Conservation (phyloP, 2,113 vertebrate species). For the Arvicanthis niloticus region DNA sequence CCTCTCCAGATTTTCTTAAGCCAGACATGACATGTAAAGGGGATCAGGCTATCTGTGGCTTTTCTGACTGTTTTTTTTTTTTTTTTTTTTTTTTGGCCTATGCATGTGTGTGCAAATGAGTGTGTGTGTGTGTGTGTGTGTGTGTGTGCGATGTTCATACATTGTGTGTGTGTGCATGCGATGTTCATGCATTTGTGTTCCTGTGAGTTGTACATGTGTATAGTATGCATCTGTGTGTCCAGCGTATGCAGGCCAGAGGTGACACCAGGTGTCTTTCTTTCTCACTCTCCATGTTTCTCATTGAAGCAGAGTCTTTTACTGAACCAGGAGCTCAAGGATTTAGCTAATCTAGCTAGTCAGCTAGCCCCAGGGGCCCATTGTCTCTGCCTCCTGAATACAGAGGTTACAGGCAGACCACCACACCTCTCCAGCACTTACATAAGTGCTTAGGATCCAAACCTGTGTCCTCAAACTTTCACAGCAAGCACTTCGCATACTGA, state of each 20-base stretch:
- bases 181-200: neutral
- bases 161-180: neutral
- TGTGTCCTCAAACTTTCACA: neutral
- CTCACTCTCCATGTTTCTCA: neutral
- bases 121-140: no score
- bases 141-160: neutral
- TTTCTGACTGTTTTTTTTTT: neutral
- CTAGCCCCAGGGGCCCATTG: neutral
- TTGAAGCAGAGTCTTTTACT: neutral
- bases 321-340: neutral
- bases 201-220: neutral
- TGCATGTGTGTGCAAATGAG: no score
- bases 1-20: constrained; percentile 26
- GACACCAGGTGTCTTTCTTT: neutral
- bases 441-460: neutral
- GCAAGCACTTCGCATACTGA: neutral
- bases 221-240: neutral
- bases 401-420: neutral
- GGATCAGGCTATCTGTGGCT: neutral
- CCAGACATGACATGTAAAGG: neutral
- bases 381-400: neutral
- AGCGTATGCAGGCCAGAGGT: neutral
- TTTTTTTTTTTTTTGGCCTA: neutral
- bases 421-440: no score
- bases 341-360: neutral